Percentiles rank a stretch among this genome's conserved stretches.
These are phyloP conservation scores for Rachycentron canadum DNA, from an alignment of 2,797 vertebrate genomes.

Conservation along the genomic window DNA sequence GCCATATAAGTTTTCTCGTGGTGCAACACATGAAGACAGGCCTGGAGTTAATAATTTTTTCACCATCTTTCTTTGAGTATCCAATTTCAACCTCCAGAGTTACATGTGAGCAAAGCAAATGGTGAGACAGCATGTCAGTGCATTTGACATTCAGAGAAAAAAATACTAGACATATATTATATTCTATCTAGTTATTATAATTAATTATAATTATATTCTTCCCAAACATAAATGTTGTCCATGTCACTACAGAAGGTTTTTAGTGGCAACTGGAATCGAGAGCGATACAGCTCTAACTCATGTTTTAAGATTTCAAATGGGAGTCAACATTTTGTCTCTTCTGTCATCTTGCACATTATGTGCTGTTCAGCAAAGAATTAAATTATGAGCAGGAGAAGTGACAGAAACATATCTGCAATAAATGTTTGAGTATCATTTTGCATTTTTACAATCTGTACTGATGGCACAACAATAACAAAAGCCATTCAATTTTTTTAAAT, in stretches of 20 bases:
- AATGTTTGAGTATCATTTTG: slow-evolving; percentile 14
- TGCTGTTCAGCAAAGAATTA: not conserved
- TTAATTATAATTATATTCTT: slow-evolving; percentile 3
- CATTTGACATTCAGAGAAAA: slow-evolving; percentile 17
- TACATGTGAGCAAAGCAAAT: slow-evolving; percentile 22
- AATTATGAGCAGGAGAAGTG: not conserved
- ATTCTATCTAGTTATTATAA: not conserved
- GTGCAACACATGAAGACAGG: slow-evolving; percentile 31
- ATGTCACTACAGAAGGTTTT: not conserved
- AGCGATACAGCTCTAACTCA: not conserved
- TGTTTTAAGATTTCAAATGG: slow-evolving; percentile 4
- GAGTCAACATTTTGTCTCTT: not conserved
- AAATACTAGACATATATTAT: not conserved
- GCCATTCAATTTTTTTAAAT: slow-evolving; percentile 6
- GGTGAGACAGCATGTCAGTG: slow-evolving; percentile 3
- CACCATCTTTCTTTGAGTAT: slow-evolving; percentile 33
- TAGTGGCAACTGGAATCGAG: slow-evolving; percentile 6
- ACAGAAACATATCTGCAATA: slow-evolving; percentile 10
- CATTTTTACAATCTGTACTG: slow-evolving; percentile 26
- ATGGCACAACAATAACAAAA: not conserved
- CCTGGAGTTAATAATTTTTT: slow-evolving; percentile 13
- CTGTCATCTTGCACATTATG: slow-evolving; percentile 4
- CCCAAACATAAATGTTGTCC: not conserved
- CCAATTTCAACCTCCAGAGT: slow-evolving; percentile 34
- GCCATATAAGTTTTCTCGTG: slow-evolving; percentile 9